Evolutionary conservation across 2,888 invertebrate species (phyloP).

Genomic region (Pammene fasciana): DNA sequence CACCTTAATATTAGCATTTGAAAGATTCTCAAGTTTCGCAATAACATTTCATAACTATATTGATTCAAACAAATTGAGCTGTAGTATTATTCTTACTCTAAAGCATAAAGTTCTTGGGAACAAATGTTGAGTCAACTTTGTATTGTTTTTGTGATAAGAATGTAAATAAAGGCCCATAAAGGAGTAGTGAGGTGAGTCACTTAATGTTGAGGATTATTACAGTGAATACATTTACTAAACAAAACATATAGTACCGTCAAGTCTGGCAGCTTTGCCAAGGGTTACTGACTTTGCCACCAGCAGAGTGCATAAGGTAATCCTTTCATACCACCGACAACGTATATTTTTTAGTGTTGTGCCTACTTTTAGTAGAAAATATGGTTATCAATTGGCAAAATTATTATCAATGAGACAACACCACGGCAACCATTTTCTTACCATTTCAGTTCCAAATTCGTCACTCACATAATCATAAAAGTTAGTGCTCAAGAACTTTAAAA

Average conservation of each 20-base stretch:
- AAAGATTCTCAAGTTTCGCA: conserved; percentile 41
- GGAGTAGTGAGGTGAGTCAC: neutral
- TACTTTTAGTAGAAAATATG: no score
- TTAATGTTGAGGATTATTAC: conserved; percentile 1
- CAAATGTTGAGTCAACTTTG: conserved; percentile 20
- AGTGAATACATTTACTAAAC: neutral
- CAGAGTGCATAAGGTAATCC: no score
- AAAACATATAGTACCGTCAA: neutral
- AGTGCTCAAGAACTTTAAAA: no score
- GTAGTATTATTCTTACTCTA: neutral
- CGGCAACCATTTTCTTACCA: no score
- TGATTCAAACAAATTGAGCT: conserved; percentile 7
- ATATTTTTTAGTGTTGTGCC: no score
- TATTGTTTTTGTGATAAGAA: conserved; percentile 34
- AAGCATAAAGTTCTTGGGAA: conserved; percentile 12
- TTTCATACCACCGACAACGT: no score
- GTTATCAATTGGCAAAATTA: no score
- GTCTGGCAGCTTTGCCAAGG: no score
- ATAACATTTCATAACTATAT: conserved; percentile 12
- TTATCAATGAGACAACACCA: no score
- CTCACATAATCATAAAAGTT: no score
- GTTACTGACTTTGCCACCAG: no score
- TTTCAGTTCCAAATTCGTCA: no score
- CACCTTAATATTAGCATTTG: conserved; percentile 48
- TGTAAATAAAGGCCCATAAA: conserved; percentile 30